Evolutionary conservation across 92 coral and sea anemone species (phyloP), one percentile per base, ranked within the genome.

Genomic region (Parazoanthus darwini): DNA sequence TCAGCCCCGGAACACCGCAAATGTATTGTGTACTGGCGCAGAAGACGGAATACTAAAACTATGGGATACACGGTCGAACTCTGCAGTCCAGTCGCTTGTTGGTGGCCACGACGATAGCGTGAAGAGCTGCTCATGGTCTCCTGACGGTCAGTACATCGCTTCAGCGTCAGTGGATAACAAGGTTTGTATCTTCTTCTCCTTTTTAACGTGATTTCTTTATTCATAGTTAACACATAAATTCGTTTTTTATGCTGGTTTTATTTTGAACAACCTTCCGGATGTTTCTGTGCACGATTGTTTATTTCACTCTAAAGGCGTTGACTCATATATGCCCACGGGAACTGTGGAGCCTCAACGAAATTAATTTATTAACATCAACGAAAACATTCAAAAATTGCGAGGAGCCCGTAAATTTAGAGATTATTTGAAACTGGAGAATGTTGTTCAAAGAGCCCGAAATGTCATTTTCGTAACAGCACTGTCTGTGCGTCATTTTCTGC

Each of bases 41-140:
- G 99, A 95, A 71, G 99, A 97, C 80, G 99, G 99, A 0, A 90
- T 96, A 67, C 90, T 97, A 22, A 92, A 93, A 78, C 92, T 97
- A 43, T 97, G 99, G 99, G 99, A 97, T 82, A 83, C 93, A 36
- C 90, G 99, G 43, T 84, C 89, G 11, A 93, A 93, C 8, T 83
- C 90, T 5, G 92, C 98, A 37, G 95, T 91, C 7, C 90, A 92
- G 93, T 92, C 96, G 38, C 89, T 95, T 8, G 95, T 97, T 10
- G 99, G 99, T 35, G 99, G 98, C 9, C 99, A 97, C 51, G 99
- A 97, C 67, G 99, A 97, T 65, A 90, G 97, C 33, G 92, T 97
- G 3, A 94, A 93, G 54, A 86, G 95, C 36, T 97, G 99, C 70
- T 90, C 97, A 3, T 97, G 99, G 99, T 95, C 98, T 22, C 91